These are phyloP conservation scores for Bos javanicus DNA, from an alignment of 2,113 vertebrate species.

Conservation along the genomic window DNA sequence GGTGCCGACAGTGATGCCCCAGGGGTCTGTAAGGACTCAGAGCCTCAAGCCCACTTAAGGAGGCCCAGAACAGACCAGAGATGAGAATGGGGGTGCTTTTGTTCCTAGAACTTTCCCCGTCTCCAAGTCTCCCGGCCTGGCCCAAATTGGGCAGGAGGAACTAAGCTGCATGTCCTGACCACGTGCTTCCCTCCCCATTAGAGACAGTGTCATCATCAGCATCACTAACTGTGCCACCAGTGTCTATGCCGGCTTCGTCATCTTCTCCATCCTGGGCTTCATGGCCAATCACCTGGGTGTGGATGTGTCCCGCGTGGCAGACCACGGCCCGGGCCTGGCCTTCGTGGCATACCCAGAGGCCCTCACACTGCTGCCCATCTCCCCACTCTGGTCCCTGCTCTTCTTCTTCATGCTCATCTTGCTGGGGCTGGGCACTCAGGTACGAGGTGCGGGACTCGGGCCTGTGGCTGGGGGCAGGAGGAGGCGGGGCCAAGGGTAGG, in stretches of 20 bases:
- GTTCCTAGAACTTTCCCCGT: not conserved
- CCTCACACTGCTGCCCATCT: slow-evolving; percentile 95
- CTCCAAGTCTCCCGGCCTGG: not conserved
- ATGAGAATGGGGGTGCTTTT: not conserved
- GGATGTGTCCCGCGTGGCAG: slow-evolving; percentile 94
- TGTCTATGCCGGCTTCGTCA: slow-evolving; percentile 96
- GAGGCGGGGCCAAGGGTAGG: fast-evolving
- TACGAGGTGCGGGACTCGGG: slow-evolving; percentile 28
- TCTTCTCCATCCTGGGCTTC: slow-evolving; percentile 99
- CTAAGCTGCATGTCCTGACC: not conserved
- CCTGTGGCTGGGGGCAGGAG: not conserved
- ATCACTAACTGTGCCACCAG: slow-evolving; percentile 98
- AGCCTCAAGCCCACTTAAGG: not conserved
- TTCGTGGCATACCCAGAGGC: slow-evolving; percentile 98
- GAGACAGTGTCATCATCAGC: slow-evolving; percentile 99
- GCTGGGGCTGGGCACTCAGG: slow-evolving; percentile 97
- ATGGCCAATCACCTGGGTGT: slow-evolving; percentile 96
- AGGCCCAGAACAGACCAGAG: not conserved
- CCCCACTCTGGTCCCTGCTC: slow-evolving; percentile 95
- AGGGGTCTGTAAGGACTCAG: not conserved
- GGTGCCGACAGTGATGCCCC: not conserved
- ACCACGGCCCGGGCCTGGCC: slow-evolving; percentile 95
- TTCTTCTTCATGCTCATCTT: slow-evolving; percentile 99
- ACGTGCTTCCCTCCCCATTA: slow-evolving; percentile 56
- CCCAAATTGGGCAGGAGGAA: not conserved